Percentiles rank a stretch among this genome's conserved stretches.
Evolutionary conservation across 2,113 vertebrate species (phyloP).

Genomic region (Melanocharis versteri): DNA sequence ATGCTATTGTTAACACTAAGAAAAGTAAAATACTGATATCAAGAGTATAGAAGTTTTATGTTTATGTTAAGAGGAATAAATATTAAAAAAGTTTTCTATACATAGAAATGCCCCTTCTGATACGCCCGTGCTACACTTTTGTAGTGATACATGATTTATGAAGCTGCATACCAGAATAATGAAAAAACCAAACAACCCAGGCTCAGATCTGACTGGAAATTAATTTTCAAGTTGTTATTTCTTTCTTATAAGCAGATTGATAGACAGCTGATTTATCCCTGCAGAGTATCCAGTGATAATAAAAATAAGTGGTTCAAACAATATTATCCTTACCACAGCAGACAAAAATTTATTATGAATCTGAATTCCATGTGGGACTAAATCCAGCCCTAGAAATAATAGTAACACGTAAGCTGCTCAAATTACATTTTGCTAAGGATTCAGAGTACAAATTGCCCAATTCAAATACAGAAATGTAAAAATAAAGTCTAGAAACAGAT

Average conservation of each 20-base stretch:
- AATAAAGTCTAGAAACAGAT: background rate
- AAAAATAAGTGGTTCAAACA: background rate
- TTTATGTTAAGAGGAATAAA: background rate
- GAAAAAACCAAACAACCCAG: background rate
- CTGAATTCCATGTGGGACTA: background rate
- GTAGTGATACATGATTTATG: background rate
- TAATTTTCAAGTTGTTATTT: background rate
- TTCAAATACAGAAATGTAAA: background rate
- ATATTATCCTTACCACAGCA: background rate
- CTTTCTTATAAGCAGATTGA: background rate
- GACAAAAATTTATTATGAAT: background rate
- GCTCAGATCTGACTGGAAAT: background rate
- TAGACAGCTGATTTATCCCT: background rate
- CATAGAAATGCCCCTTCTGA: background rate
- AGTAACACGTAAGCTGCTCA: background rate
- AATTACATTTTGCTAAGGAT: background rate
- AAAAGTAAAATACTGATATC: background rate
- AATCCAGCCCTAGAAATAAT: background rate
- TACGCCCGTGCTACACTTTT: rapidly evolving
- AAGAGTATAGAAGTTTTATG: background rate
- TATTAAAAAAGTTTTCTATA: background rate
- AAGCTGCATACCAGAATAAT: background rate
- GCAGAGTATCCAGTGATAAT: background rate
- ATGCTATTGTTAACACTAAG: background rate
- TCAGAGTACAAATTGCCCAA: background rate